Evolutionary conservation across 1,140 invertebrate genomes (phyloP).

Genomic region (Leptopilina boulardi): DNA sequence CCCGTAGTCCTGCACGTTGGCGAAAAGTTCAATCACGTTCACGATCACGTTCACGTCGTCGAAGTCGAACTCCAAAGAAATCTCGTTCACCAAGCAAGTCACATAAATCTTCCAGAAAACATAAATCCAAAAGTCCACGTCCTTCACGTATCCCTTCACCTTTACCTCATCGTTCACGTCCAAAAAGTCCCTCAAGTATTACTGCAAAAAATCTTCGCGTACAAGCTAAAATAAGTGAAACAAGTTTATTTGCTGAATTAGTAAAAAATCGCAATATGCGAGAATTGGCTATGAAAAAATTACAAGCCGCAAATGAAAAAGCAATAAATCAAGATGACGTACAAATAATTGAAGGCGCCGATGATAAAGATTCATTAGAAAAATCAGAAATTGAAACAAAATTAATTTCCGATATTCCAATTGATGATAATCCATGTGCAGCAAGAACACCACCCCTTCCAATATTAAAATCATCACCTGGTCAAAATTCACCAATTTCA

Average conservation of each 20-base stretch:
- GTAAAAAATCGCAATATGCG: conserved; percentile 90
- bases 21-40: conserved; percentile 66
- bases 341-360: conserved; percentile 71
- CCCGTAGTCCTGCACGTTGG: conserved; percentile 70
- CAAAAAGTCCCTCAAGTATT: conserved; percentile 72
- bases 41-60: conserved; percentile 69
- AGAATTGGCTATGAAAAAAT: conserved; percentile 82
- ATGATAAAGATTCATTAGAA: conserved; percentile 66
- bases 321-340: conserved; percentile 71
- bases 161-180: conserved; percentile 63
- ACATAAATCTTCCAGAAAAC: conserved; percentile 69
- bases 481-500: conserved; percentile 59
- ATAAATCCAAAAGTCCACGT: conserved; percentile 72
- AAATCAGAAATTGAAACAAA: conserved; percentile 51
- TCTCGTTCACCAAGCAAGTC: conserved; percentile 72
- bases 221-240: conserved; percentile 86
- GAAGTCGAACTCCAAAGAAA: conserved; percentile 69
- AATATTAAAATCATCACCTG: conserved; percentile 35
- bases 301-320: conserved; percentile 78
- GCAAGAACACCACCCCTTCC: conserved; percentile 69
- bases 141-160: conserved; percentile 71
- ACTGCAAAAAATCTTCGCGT: conserved; percentile 77
- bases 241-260: conserved; percentile 91
- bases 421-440: conserved; percentile 42
- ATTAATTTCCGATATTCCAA: conserved; percentile 79